These are phyloP conservation scores for Aselliscus stoliczkanus DNA, from an alignment of 2,797 vertebrate species.

Conservation along the genomic window DNA sequence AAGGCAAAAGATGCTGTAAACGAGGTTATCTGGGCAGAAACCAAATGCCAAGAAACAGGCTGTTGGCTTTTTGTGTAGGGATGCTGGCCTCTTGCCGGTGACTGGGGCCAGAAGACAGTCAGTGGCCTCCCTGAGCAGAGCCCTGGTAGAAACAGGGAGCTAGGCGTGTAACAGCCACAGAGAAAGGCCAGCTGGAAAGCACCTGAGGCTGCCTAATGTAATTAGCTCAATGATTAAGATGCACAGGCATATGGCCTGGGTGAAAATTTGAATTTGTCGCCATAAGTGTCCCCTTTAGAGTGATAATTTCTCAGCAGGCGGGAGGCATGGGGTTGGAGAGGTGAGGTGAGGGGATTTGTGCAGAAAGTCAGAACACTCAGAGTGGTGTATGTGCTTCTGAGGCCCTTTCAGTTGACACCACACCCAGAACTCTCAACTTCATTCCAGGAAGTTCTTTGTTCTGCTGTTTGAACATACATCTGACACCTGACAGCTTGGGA, in stretches of 20 bases:
- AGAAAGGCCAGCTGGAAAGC: constrained; percentile 9
- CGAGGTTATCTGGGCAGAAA: neutral
- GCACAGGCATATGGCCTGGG: neutral
- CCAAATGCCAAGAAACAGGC: neutral
- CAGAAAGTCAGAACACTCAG: constrained; percentile 37
- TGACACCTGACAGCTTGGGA: constrained; percentile 72
- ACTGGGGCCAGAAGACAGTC: neutral
- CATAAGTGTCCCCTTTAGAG: neutral
- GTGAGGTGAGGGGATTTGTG: neutral
- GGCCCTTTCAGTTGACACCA: constrained; percentile 50
- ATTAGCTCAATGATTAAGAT: constrained; percentile 32
- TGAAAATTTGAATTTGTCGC: neutral
- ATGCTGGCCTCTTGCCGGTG: neutral
- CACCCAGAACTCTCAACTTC: constrained; percentile 39
- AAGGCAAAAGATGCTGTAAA: neutral
- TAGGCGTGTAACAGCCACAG: neutral
- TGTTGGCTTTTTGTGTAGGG: neutral
- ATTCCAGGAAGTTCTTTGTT: constrained; percentile 69
- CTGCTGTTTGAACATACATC: constrained; percentile 66
- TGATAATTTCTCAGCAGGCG: constrained; percentile 43
- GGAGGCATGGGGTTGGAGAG: neutral
- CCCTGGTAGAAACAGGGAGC: neutral
- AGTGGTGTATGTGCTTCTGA: constrained; percentile 42
- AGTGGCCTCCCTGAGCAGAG: neutral
- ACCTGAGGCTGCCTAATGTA: neutral